These are phyloP conservation scores for Alexandromys fortis DNA, from an alignment of 2,113 vertebrate genomes.

Conservation along the genomic window DNA sequence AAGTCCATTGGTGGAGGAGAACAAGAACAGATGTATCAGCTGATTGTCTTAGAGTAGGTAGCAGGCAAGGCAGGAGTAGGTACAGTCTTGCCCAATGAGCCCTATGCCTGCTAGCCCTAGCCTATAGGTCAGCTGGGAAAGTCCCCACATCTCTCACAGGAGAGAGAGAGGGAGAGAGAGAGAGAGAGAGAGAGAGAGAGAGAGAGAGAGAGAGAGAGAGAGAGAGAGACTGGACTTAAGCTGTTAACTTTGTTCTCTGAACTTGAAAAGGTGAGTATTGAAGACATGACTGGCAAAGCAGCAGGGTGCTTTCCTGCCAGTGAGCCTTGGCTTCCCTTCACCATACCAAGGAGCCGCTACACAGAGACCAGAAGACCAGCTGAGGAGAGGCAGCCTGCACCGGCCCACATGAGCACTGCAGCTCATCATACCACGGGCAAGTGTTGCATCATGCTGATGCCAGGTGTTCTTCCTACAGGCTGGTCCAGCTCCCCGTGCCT, in stretches of 20 bases:
- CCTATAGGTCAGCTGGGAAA: not conserved
- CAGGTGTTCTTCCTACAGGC: not conserved
- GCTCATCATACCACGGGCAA: not conserved
- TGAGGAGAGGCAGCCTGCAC: too few relatives aligned
- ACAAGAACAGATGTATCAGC: too few relatives aligned
- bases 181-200: too few relatives aligned
- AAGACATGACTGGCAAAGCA: not conserved
- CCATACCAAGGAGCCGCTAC: not conserved
- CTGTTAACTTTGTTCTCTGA: not conserved
- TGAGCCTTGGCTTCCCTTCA: too few relatives aligned
- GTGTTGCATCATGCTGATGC: fast-evolving
- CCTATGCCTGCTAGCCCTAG: not conserved
- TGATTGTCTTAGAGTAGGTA: not conserved
- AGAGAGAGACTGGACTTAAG: not conserved
- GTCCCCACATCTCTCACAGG: not conserved
- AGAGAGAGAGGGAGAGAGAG: too few relatives aligned
- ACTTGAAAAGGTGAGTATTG: not conserved
- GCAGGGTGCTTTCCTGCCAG: not conserved
- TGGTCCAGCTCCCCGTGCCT: not conserved
- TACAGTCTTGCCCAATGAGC: too few relatives aligned
- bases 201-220: too few relatives aligned
- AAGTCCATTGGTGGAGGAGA: not conserved
- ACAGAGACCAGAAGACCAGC: not conserved
- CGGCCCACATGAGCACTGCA: too few relatives aligned
- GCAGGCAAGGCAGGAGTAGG: not conserved